Percentiles rank a stretch among this genome's conserved stretches.
Conservation (phyloP, 1,140 invertebrate genomes). For the Drosophila sp. region DNA sequence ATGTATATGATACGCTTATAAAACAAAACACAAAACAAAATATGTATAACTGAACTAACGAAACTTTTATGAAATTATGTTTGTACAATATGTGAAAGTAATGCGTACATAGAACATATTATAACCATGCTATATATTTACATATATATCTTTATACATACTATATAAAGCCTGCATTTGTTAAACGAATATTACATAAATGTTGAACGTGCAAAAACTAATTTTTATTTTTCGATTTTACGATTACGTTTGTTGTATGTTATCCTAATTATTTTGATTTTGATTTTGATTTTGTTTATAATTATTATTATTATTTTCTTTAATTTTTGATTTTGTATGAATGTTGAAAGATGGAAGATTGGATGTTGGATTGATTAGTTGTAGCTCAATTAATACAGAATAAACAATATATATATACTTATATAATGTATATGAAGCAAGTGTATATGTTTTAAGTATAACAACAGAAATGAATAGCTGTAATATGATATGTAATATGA, state of each 20-base stretch:
- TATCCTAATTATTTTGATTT: constrained; percentile 18
- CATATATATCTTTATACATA: constrained; percentile 33
- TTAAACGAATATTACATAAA: constrained; percentile 52
- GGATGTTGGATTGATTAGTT: constrained; percentile 22
- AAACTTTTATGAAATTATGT: constrained; percentile 40
- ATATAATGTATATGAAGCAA: neutral
- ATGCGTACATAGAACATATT: constrained; percentile 9
- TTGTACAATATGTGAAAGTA: constrained; percentile 11
- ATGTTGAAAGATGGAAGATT: constrained; percentile 20
- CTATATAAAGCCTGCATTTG: constrained; percentile 54
- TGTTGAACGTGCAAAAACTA: constrained; percentile 30
- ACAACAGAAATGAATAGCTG: constrained; percentile 20
- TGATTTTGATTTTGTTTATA: constrained; percentile 14
- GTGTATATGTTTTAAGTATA: constrained; percentile 19
- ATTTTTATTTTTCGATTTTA: constrained; percentile 35
- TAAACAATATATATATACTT: constrained; percentile 19
- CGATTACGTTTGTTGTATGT: constrained; percentile 20
- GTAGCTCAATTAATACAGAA: constrained; percentile 34
- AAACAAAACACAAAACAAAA: no score
- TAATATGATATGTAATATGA: constrained; percentile 48
- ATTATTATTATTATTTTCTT: constrained; percentile 19
- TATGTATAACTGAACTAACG: constrained; percentile 33
- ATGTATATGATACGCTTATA: constrained; percentile 26
- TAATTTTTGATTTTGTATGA: constrained; percentile 36
- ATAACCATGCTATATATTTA: constrained; percentile 1